These are phyloP conservation scores for Leguminivora glycinivorella DNA, from an alignment of 1,140 invertebrate genomes.

Conservation along the genomic window DNA sequence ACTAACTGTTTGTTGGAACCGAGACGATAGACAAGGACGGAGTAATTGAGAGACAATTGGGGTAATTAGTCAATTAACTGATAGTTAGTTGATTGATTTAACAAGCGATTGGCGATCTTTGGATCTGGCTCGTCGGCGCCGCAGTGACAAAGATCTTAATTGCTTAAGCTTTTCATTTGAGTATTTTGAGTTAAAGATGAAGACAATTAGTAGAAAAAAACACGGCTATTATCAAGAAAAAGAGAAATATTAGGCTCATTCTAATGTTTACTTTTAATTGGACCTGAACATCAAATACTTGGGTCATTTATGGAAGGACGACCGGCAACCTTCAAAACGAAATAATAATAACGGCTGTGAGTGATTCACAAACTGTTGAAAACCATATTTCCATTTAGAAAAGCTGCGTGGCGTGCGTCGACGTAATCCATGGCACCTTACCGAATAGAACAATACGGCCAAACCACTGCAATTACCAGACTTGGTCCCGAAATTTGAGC, in stretches of 20 bases:
- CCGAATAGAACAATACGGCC: neutral
- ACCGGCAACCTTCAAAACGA: no score
- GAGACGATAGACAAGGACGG: neutral
- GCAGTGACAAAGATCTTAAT: conserved; percentile 3
- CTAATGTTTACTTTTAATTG: no score
- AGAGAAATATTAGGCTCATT: no score
- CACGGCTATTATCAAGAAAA: no score
- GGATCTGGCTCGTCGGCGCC: neutral
- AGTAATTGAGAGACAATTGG: conserved; percentile 4
- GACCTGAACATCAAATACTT: no score
- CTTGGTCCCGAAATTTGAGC: neutral
- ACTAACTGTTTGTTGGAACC: neutral
- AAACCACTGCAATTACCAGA: conserved; percentile 1
- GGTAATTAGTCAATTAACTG: neutral
- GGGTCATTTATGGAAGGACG: no score
- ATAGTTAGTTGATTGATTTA: conserved; percentile 17
- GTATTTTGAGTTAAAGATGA: neutral
- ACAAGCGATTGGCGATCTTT: conserved; percentile 19
- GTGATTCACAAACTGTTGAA: neutral
- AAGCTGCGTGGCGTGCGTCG: neutral
- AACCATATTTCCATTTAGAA: neutral
- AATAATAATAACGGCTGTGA: neutral
- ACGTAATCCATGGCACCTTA: neutral
- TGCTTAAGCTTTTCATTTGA: neutral
- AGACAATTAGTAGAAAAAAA: neutral